Conservation (phyloP, 2,888 invertebrate genomes). For the Xanthia icteritia region DNA sequence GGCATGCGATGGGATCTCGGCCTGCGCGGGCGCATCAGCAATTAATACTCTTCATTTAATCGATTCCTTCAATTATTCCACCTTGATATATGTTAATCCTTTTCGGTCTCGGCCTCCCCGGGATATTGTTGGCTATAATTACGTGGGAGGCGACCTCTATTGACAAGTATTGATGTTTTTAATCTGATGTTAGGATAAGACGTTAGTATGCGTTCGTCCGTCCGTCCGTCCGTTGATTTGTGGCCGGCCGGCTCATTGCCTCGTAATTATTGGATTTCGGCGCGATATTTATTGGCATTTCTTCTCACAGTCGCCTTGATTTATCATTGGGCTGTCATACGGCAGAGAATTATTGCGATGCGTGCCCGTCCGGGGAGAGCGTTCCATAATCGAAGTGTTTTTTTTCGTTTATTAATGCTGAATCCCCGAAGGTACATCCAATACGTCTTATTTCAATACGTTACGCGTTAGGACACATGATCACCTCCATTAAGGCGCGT, state of each 20-base stretch:
- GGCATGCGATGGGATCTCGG: conserved; percentile 79
- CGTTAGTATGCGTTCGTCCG: conserved; percentile 88
- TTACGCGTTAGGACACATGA: conserved; percentile 88
- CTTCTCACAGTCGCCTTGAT: conserved; percentile 86
- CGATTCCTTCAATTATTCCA: conserved; percentile 90
- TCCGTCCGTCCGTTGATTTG: conserved; percentile 87
- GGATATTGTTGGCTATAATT: conserved; percentile 90
- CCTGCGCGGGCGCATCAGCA: conserved; percentile 88
- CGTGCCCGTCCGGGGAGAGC: conserved; percentile 75
- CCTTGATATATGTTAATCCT: conserved; percentile 90
- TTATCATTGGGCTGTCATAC: conserved; percentile 85
- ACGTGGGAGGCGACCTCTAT: conserved; percentile 90
- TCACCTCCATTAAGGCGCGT: conserved; percentile 87
- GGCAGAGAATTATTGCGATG: conserved; percentile 82
- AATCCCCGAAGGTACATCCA: conserved; percentile 84
- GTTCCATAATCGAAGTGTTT: conserved; percentile 75
- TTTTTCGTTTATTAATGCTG: conserved; percentile 83
- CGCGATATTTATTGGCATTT: conserved; percentile 89
- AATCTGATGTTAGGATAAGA: conserved; percentile 90
- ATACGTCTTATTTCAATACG: conserved; percentile 89
- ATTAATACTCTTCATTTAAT: conserved; percentile 90
- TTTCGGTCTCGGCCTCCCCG: conserved; percentile 85
- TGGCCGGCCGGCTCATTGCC: conserved; percentile 87
- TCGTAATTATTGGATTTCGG: conserved; percentile 90
- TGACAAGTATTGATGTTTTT: conserved; percentile 91